Evolutionary conservation across 2,797 vertebrate genomes (phyloP).

Genomic region (Thamnophis elegans): DNA sequence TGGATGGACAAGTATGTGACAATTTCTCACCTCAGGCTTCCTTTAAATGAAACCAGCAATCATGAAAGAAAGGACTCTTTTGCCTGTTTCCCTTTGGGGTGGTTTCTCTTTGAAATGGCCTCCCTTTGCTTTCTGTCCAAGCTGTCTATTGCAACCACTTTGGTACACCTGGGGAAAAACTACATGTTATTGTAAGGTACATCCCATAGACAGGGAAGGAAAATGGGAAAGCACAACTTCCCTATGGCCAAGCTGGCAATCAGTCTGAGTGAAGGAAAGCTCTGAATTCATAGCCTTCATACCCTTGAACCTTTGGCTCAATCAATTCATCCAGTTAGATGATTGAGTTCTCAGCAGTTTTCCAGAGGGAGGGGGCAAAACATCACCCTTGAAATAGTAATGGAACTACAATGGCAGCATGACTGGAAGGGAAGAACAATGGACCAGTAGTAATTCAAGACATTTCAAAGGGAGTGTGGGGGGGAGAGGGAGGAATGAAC

Average conservation of each 20-base stretch:
- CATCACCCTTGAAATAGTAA: neutral
- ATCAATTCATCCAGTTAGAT: neutral
- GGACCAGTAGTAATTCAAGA: neutral
- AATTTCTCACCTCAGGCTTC: neutral
- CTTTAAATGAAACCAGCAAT: neutral
- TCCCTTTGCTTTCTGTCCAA: neutral
- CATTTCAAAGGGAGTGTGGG: neutral
- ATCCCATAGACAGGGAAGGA: neutral
- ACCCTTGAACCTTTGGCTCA: neutral
- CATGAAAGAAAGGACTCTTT: neutral
- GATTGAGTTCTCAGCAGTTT: neutral
- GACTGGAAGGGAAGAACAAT: neutral
- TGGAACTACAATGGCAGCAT: neutral
- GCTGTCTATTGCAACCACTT: neutral
- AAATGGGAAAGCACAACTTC: neutral
- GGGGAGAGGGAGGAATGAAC: accelerated
- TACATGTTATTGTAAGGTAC: neutral
- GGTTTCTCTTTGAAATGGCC: neutral
- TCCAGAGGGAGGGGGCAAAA: neutral
- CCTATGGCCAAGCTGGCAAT: neutral
- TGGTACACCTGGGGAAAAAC: neutral
- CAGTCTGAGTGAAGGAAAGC: neutral
- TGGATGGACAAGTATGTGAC: neutral
- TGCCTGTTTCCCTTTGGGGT: neutral
- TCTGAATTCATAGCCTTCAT: neutral